Evolutionary conservation across 2,113 vertebrate species (phyloP).

Genomic region (Phalacrocorax pelagicus): DNA sequence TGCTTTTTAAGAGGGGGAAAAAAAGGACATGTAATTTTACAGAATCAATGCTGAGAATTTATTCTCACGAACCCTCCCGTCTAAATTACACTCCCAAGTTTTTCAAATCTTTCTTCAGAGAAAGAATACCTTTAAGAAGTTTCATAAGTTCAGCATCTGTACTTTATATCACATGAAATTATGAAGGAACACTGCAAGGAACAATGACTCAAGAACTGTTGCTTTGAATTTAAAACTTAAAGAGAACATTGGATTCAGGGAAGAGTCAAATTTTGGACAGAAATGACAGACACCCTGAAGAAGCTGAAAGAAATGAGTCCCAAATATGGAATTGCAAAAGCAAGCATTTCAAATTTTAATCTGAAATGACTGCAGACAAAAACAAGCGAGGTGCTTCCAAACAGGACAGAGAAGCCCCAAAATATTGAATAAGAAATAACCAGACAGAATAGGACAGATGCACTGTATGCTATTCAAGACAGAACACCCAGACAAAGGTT

Average conservation of each 20-base stretch:
- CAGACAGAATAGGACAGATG: neutral
- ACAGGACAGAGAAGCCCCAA: neutral
- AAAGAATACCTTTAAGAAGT: neutral
- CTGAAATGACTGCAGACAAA: neutral
- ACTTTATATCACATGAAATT: neutral
- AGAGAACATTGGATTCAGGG: neutral
- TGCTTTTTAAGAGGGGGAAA: neutral
- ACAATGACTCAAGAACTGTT: neutral
- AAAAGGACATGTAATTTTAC: neutral
- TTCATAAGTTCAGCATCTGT: neutral
- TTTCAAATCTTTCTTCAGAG: neutral
- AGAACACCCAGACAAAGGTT: neutral
- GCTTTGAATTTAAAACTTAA: neutral
- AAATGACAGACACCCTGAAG: neutral
- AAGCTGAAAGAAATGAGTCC: neutral
- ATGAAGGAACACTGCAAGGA: neutral
- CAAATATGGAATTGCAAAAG: neutral
- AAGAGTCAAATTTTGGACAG: neutral
- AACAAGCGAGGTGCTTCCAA: neutral
- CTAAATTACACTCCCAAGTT: neutral
- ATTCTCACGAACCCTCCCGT: neutral
- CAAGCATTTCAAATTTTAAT: neutral
- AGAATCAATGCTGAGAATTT: neutral
- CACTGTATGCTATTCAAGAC: neutral
- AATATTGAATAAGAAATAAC: neutral